These are phyloP conservation scores for Fulica atra DNA, from an alignment of 2,113 vertebrate genomes.

Conservation along the genomic window DNA sequence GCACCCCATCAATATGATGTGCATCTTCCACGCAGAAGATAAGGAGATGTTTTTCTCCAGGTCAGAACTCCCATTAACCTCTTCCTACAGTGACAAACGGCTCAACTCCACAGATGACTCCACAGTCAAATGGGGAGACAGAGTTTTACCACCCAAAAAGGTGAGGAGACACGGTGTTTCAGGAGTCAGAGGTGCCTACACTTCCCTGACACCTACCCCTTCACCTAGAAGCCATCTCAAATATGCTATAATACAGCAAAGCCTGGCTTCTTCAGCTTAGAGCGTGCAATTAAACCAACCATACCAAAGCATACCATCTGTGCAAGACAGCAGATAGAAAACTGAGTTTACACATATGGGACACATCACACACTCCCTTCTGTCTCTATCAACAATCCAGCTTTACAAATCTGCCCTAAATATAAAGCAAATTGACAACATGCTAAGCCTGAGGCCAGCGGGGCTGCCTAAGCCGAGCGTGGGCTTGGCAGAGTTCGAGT, in stretches of 20 bases:
- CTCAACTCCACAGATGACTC: background rate
- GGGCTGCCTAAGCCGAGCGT: background rate
- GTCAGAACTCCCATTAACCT: background rate
- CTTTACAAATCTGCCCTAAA: constrained; percentile 42
- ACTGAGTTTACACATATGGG: background rate
- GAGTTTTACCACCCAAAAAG: background rate
- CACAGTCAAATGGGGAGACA: background rate
- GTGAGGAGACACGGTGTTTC: too few species aligned
- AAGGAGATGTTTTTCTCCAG: background rate
- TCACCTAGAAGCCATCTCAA: background rate
- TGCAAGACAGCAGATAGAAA: background rate
- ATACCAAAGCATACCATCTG: background rate
- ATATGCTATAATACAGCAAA: background rate
- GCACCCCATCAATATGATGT: too few species aligned
- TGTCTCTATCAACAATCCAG: constrained; percentile 26
- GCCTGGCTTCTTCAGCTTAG: background rate
- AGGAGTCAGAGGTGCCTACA: background rate
- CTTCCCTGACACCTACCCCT: background rate
- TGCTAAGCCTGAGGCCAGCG: background rate
- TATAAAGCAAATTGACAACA: constrained; percentile 26
- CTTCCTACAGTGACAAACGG: background rate
- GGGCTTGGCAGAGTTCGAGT: constrained; percentile 18
- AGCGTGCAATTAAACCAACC: background rate
- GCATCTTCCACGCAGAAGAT: background rate
- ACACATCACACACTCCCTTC: background rate